phyloP scores from a whole-genome alignment of 2,888 invertebrate genomes.

The Apamea monoglypha region DNA sequence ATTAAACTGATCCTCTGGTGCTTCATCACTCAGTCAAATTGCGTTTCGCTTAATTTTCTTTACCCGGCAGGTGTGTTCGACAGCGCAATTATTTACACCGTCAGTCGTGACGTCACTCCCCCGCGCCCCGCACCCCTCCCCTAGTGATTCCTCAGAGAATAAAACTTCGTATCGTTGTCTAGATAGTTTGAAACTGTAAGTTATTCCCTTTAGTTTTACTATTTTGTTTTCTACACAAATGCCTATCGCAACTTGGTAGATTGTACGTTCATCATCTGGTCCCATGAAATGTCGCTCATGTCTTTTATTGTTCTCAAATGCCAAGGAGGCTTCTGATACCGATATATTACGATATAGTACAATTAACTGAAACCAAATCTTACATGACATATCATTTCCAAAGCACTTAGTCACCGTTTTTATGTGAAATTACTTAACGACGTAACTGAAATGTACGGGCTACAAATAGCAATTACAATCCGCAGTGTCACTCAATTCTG shows the following conservation, averaged over 20 bases:
- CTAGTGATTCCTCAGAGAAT: conserved; percentile 77
- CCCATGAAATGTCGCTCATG: conserved; percentile 7
- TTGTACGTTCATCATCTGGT: conserved; percentile 66
- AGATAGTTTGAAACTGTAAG: conserved; percentile 82
- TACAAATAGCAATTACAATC: conserved; percentile 72
- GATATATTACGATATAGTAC: neutral
- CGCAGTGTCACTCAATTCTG: conserved; percentile 75
- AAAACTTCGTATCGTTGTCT: conserved; percentile 81
- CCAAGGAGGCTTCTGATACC: neutral
- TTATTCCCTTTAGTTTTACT: conserved; percentile 78
- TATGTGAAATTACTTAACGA: conserved; percentile 41
- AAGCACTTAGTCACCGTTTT: conserved; percentile 42
- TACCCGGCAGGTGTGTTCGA: conserved; percentile 90
- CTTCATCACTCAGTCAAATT: conserved; percentile 91
- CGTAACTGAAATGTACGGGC: conserved; percentile 34
- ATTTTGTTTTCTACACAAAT: conserved; percentile 72
- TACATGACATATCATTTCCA: conserved; percentile 20
- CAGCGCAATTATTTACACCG: conserved; percentile 90
- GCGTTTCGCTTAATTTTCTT: conserved; percentile 90
- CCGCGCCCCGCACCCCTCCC: conserved; percentile 67
- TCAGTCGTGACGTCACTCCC: conserved; percentile 85
- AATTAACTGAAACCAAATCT: conserved; percentile 21
- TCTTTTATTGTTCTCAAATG: neutral
- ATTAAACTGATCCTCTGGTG: conserved; percentile 89
- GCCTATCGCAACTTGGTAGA: conserved; percentile 72